Evolutionary conservation across 2,888 invertebrate genomes (phyloP).

Genomic region (Craniophora ligustri): DNA sequence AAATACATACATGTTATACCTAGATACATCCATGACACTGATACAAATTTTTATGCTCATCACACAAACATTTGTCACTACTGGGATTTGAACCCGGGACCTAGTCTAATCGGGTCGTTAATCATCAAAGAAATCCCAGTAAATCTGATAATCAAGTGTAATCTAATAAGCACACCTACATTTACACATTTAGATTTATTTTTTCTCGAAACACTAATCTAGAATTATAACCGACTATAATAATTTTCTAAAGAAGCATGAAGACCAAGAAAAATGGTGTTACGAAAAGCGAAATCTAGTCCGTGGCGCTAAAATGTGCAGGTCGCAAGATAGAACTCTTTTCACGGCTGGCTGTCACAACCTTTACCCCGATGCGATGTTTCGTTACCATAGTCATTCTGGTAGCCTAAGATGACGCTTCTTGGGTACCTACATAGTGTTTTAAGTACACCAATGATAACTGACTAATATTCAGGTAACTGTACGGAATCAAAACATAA

Average conservation of each 20-base stretch:
- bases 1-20: too few species aligned
- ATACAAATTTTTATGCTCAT: too few species aligned
- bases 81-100: too few species aligned
- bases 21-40: too few species aligned
- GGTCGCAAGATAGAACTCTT: constrained; percentile 25
- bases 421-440: too few species aligned
- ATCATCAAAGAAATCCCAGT: too few species aligned
- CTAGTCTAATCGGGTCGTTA: too few species aligned
- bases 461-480: background rate
- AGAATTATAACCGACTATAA: constrained; percentile 31
- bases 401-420: constrained; percentile 55
- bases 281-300: constrained; percentile 49
- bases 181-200: too few species aligned
- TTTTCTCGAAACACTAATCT: constrained; percentile 6
- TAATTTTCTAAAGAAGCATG: constrained; percentile 34
- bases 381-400: constrained; percentile 45
- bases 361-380: constrained; percentile 56
- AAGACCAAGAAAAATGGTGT: constrained; percentile 45
- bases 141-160: background rate
- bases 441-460: too few species aligned
- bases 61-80: too few species aligned
- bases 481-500: too few species aligned
- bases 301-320: constrained; percentile 40
- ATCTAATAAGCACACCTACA: background rate
- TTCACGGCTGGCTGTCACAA: constrained; percentile 56